Evolutionary conservation across 2,113 vertebrate genomes (phyloP), one percentile per base, ranked within the genome.

Genomic region (Sylvietta virens): DNA sequence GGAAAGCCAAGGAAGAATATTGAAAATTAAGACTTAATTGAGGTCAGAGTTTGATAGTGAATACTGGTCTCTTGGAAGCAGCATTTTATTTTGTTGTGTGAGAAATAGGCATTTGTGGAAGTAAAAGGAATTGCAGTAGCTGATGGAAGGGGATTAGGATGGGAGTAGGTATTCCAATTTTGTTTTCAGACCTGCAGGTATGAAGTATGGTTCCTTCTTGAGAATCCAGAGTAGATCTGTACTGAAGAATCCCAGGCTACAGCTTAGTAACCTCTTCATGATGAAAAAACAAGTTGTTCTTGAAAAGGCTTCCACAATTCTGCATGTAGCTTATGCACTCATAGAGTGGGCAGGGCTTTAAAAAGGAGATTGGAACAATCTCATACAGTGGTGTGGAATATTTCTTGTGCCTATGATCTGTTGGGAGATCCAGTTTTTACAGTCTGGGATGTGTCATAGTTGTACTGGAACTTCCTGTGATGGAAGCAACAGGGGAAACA

Each of bases 401-500:
- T 88, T 87, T 76, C 28, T 77, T 64, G 28, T 70, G 31, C 17
- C 11, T 80, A 42, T 15, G 13, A 73, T 84, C 24, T 51, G 4
- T 3, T 84, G 11, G 20, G 11, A 72, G 7, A 48, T 64, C 4
- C 15, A 26, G 12, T 86, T 94, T 64, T 35, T 56, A 7, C 13
- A 19, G 0, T 37, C 7, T 51, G 28, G 48, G 27, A 1, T n/a
- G 14, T 64, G 39, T 66, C 6, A 3, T 8, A 39, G 35, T 11
- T 56, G 9, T 83, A 27, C 18, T 50, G 80, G n/a, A 31, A 37
- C 39, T 56, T 31, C 13, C 15, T 40, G 21, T 67, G 27, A 28
- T 1, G 5, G 30, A 80, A 51, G n/a, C 16, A 83, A 17, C 4
- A 28, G 14, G 6, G 16, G 17, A 33, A 72, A 26, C 1, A 0